Percentiles rank a stretch among this genome's conserved stretches.
phyloP scores from a whole-genome alignment of 2,797 vertebrate genomes.

The Artibeus jamaicensis region DNA sequence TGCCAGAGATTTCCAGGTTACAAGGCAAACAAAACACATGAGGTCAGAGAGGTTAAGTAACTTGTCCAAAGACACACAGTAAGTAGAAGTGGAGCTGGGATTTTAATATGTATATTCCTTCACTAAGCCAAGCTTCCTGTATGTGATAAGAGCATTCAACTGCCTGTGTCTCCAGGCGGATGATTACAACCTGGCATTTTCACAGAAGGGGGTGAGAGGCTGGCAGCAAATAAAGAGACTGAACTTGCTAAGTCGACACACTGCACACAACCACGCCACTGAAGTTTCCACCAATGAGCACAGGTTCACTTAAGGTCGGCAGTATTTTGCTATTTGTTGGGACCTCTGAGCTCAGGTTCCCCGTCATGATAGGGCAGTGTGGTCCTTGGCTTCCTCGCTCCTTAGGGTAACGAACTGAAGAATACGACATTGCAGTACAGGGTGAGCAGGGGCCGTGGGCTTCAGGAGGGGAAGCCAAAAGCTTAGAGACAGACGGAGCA shows the following conservation, averaged over 20 bases:
- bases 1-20: background rate
- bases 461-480: background rate
- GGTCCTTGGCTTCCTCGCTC: background rate
- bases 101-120: background rate
- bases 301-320: accelerated
- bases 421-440: accelerated
- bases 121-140: background rate
- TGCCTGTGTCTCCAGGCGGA: background rate
- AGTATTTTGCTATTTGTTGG: too few relatives aligned
- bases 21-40: background rate
- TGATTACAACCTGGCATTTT: background rate
- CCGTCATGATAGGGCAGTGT: accelerated
- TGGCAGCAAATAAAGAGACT: background rate
- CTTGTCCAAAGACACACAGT: background rate
- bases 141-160: background rate
- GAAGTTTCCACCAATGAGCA: background rate
- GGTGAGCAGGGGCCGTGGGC: accelerated
- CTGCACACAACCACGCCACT: background rate
- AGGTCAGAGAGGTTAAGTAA: background rate
- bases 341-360: background rate
- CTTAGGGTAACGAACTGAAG: background rate
- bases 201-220: background rate
- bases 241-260: background rate
- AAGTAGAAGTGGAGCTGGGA: background rate
- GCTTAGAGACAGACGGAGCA: background rate